Conservation (phyloP, 2,113 vertebrate species). For the Tychaedon coryphoeus region DNA sequence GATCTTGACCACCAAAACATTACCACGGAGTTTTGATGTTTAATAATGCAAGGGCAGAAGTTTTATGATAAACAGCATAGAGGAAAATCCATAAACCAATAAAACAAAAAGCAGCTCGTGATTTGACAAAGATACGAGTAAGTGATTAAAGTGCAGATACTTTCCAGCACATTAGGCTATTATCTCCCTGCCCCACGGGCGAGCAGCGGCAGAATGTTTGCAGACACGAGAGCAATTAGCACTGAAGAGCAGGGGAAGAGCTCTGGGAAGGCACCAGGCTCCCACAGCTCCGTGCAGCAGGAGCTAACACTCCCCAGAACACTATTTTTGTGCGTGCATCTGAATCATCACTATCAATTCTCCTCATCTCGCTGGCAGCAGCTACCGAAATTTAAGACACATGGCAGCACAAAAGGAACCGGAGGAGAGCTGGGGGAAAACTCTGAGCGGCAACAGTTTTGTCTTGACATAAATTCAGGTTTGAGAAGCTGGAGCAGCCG, state of each 20-base stretch:
- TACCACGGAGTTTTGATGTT: neutral
- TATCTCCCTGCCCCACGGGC: neutral
- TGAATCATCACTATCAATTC: neutral
- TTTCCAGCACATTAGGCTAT: neutral
- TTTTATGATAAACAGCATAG: neutral
- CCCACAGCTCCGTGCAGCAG: neutral
- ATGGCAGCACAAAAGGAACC: neutral
- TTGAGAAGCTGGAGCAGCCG: rapidly evolving
- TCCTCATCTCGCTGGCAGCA: neutral
- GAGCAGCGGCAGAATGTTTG: neutral
- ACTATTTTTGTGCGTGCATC: neutral
- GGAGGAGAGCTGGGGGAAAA: neutral
- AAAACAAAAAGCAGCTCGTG: neutral
- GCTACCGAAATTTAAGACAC: neutral
- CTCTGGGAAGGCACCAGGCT: neutral
- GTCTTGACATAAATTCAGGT: rapidly evolving
- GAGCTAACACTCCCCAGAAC: neutral
- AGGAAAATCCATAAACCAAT: neutral
- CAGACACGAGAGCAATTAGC: neutral
- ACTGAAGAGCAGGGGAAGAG: neutral
- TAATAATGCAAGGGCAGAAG: neutral
- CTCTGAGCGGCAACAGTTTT: neutral
- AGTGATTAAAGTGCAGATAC: neutral
- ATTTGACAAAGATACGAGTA: neutral
- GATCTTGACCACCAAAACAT: neutral